Base-by-base conservation (phyloP, 1,140 invertebrate genomes). In the Drosophila arawakana region DNA sequence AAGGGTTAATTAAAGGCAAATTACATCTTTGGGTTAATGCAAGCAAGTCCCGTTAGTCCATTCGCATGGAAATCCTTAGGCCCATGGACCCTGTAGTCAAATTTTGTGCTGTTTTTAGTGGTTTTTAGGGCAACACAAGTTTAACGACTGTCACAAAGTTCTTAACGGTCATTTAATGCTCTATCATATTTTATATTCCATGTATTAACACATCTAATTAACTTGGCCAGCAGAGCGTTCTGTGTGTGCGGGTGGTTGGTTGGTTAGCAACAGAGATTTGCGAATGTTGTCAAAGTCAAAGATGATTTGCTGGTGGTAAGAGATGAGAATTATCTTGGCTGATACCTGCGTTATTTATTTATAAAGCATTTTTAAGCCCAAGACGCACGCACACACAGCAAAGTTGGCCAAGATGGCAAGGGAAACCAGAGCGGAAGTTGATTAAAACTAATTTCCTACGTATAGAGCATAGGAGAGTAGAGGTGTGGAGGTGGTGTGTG, bases 371-470 rank as follows among this genome's bases (percentile, higher is more conserved):
- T 88, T 86, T 74, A 73, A 88, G 25, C 25, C 25, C 3, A 67
- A 57, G 67, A 50, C 47, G 65, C 55, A 68, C 43, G 54, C 13
- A 66, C 15, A 59, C 52, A 54, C 46, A 66, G 43, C 46, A 41
- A 65, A 21, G n/a, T 39, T 39, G n/a, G 25, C 52, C 34, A 11
- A 58, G 6, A 30, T 54, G 57, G 54, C 47, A 69, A 77, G 50
- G 57, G 52, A 46, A 49, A 65, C 10, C 46, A 67, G 57, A 47
- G 61, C 78, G 80, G 83, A 86, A 83, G 80, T 80, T 70, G 83
- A 86, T 83, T 86, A 86, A 86, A 88, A 86, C 83, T 89, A 88
- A 88, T 88, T 88, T 88, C 84, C 85, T 70, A 70, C 80, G 83
- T 73, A 86, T 82, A 30, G 6, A 30, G 25, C 25, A 30, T 30